These are phyloP conservation scores for Sesamia inferens DNA, from an alignment of 2,888 invertebrate genomes.

Conservation along the genomic window DNA sequence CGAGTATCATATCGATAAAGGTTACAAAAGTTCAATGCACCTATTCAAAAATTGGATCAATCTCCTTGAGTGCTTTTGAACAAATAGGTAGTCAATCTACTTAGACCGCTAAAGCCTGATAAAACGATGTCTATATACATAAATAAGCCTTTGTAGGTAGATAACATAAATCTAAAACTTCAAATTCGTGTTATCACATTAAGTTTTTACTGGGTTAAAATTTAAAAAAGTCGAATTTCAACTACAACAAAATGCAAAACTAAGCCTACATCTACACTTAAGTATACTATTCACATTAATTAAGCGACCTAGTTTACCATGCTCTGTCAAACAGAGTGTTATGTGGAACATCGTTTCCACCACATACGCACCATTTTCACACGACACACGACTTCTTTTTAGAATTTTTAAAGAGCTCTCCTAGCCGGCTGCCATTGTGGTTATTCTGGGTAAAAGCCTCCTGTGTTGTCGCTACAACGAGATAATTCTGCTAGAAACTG, in stretches of 20 bases:
- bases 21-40: conserved; percentile 24
- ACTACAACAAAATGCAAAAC: conserved; percentile 41
- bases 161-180: conserved; percentile 1
- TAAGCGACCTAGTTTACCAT: conserved; percentile 60
- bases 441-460: conserved; percentile 61
- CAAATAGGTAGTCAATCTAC: conserved; percentile 23
- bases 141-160: conserved; percentile 25
- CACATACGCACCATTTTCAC: conserved; percentile 62
- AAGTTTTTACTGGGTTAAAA: background rate
- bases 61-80: conserved; percentile 32
- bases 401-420: conserved; percentile 67
- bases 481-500: conserved; percentile 50
- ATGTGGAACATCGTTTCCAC: conserved; percentile 43
- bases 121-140: conserved; percentile 22
- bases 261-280: conserved; percentile 26
- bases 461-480: conserved; percentile 55
- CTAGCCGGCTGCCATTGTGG: conserved; percentile 60
- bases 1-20: background rate
- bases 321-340: conserved; percentile 52
- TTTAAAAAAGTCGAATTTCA: background rate
- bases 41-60: conserved; percentile 22
- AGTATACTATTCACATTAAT: conserved; percentile 58
- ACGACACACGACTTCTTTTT: conserved; percentile 60
- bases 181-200: background rate
- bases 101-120: conserved; percentile 21